Evolutionary conservation across 53 echinoderm and acorn worm genomes (phyloP), one percentile per base, ranked within the genome.

Genomic region (Patiria pectinifera): DNA sequence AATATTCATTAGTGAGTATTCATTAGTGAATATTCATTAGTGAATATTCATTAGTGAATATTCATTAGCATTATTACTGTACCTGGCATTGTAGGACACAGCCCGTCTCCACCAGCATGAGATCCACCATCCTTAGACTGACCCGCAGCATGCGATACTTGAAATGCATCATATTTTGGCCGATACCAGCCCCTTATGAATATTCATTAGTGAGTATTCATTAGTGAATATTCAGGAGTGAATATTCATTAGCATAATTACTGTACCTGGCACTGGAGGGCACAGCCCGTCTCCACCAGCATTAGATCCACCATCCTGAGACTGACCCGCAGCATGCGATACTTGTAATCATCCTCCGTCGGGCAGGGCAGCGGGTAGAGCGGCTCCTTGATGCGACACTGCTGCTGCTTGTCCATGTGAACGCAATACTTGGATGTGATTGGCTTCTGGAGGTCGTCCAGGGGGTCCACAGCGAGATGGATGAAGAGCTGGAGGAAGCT

Each of bases 121-220:
- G 70, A 48, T 99, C 95, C 77, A 97, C 93, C 58, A 84, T 92
- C 18, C 94, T 95, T 19, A 97, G 84, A 21, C 93, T 92, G 59
- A 99, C 92, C 70, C 99, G 89, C 25, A 95, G 89, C 93, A 99
- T 97, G 35, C 96, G 91, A 70, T 99, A 99, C 89, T 99, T 99
- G 46, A 97, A 91, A 70, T 96, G 35, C 35, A 35, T 35, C 35
- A 35, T 35, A 35, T 35, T 35, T 35, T 35, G 35, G 35, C 35
- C 35, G 35, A 35, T 35, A 35, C 35, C 35, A 35, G 35, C 35
- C 35, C 35, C 35, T 35, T 35, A 35, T 35, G 35, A 35, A 35
- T 35, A 35, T 35, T 35, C 35, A 35, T 35, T 35, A 35, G 35
- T 35, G 35, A 35, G 35, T 35, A 35, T 35, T 35, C 35, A 35